Percentiles rank a stretch among this genome's conserved stretches.
Evolutionary conservation across 2,797 vertebrate species (phyloP).

Genomic region (Eleutherodactylus coqui): DNA sequence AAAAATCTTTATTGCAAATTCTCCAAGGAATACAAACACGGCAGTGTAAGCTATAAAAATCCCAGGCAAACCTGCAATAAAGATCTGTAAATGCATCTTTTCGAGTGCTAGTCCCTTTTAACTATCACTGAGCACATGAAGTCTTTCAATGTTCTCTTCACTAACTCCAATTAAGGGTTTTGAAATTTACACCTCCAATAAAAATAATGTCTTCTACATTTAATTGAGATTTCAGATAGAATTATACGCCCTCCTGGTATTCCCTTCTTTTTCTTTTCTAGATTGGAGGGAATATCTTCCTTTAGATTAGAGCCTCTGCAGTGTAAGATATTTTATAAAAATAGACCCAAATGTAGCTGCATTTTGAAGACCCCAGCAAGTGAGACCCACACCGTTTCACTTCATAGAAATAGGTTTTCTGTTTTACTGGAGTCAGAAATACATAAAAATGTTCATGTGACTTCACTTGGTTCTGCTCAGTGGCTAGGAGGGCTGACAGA

Average conservation of each 20-base stretch:
- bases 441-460: not conserved
- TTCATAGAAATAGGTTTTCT: not conserved
- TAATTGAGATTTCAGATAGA: not conserved
- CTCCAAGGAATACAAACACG: conserved; percentile 13
- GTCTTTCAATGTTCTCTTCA: not conserved
- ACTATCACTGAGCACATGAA: not conserved
- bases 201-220: not conserved
- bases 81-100: not conserved
- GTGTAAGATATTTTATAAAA: too few species aligned
- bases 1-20: conserved; percentile 25
- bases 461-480: too few species aligned
- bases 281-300: not conserved
- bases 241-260: not conserved
- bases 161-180: not conserved
- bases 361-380: not conserved
- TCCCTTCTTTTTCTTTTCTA: not conserved
- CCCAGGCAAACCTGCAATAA: not conserved
- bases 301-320: not conserved
- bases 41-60: not conserved
- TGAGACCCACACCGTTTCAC: too few species aligned
- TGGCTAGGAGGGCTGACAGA: too few species aligned
- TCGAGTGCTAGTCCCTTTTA: not conserved
- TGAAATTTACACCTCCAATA: not conserved
- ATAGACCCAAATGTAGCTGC: not conserved
- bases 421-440: not conserved